Conservation (phyloP, 2,888 invertebrate species). For the Drosophila atripex region DNA sequence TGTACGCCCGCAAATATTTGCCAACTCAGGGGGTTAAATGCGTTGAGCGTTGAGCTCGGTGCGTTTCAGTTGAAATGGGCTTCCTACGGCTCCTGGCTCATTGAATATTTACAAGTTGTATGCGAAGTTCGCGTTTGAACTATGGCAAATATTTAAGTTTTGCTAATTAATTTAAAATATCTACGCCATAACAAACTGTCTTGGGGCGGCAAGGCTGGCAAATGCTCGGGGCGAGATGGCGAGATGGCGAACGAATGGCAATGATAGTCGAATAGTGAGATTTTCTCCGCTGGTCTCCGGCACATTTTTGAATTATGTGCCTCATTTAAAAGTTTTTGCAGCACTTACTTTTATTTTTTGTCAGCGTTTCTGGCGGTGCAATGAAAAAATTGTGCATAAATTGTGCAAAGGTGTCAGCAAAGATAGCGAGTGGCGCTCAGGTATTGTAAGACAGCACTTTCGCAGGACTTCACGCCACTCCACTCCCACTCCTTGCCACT, state of each 20-base stretch:
- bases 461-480: conserved; percentile 15
- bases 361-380: conserved; percentile 38
- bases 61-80: conserved; percentile 42
- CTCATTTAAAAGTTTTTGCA: conserved; percentile 73
- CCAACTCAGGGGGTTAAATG: conserved; percentile 34
- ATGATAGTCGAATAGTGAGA: conserved; percentile 28
- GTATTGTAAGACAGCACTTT: conserved; percentile 51
- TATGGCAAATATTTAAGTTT: conserved; percentile 71
- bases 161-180: conserved; percentile 70
- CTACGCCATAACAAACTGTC: conserved; percentile 19
- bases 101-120: conserved; percentile 66
- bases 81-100: conserved; percentile 26
- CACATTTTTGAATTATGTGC: conserved; percentile 73
- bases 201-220: neutral
- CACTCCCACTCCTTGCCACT: conserved; percentile 11
- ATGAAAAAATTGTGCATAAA: conserved; percentile 66
- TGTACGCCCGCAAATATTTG: conserved; percentile 62
- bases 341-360: conserved; percentile 38
- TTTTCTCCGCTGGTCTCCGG: conserved; percentile 24
- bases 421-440: conserved; percentile 56
- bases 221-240: neutral
- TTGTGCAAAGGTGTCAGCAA: conserved; percentile 70
- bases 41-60: conserved; percentile 10
- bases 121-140: conserved; percentile 67
- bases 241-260: neutral